A percentile compares a stretch with the other conserved stretches of the same genome.
phyloP scores from a whole-genome alignment of 2,888 invertebrate species.

The Lordiphosa andalusiaca region DNA sequence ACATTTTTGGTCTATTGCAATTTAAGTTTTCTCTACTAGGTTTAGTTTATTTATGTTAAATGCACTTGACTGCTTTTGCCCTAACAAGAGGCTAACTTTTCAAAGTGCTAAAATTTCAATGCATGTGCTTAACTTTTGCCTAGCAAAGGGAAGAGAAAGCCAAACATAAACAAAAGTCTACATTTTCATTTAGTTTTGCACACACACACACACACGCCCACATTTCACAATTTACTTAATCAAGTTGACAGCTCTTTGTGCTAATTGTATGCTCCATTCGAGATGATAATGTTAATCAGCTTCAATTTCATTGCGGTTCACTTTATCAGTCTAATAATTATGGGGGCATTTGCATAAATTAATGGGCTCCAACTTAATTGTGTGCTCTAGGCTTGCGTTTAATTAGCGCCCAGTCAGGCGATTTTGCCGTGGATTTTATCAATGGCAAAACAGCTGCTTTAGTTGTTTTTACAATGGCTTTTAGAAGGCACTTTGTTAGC shows the following conservation, averaged over 20 bases:
- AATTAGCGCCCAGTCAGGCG: slow-evolving; percentile 18
- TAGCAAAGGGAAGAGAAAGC: neutral
- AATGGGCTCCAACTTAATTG: slow-evolving; percentile 36
- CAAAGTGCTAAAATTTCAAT: slow-evolving; percentile 9
- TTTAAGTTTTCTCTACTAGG: too few relatives aligned
- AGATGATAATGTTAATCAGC: slow-evolving; percentile 31
- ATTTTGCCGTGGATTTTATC: slow-evolving; percentile 22
- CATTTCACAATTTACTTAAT: slow-evolving; percentile 1
- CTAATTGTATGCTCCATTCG: slow-evolving; percentile 5
- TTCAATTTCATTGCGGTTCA: slow-evolving; percentile 27
- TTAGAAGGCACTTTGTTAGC: too few relatives aligned
- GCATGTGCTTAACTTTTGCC: slow-evolving; percentile 8
- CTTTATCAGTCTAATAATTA: slow-evolving; percentile 51
- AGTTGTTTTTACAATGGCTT: too few relatives aligned
- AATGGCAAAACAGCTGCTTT: slow-evolving; percentile 10
- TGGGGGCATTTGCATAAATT: slow-evolving; percentile 52
- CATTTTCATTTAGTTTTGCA: slow-evolving; percentile 1
- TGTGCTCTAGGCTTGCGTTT: slow-evolving; percentile 21
- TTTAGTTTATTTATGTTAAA: too few relatives aligned
- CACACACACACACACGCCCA: neutral
- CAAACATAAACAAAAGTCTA: neutral
- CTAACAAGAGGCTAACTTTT: too few relatives aligned
- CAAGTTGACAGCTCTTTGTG: slow-evolving; percentile 3
- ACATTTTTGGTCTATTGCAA: too few relatives aligned
- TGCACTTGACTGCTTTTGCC: too few relatives aligned